phyloP scores from a whole-genome alignment of 2,797 vertebrate genomes.

The Pogonophryne albipinna region DNA sequence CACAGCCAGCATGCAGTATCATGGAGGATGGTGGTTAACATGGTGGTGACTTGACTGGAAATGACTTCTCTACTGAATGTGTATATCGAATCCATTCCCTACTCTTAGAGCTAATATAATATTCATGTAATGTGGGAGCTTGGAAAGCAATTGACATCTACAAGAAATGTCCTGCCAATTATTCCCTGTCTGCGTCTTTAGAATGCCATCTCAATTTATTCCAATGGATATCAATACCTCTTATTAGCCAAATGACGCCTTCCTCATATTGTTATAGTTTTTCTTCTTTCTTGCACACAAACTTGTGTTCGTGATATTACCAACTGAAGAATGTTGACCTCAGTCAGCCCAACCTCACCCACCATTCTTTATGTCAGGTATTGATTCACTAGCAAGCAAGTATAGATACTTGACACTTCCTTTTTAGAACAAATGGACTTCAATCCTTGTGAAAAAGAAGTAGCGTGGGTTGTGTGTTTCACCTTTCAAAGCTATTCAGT shows the following conservation, averaged over 20 bases:
- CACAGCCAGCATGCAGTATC: constrained; percentile 72
- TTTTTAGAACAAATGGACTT: constrained; percentile 59
- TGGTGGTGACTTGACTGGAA: constrained; percentile 74
- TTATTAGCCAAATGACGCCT: constrained; percentile 28
- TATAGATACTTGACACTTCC: constrained; percentile 43
- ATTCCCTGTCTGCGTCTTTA: constrained; percentile 37
- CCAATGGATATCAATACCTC: constrained; percentile 8
- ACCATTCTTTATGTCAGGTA: constrained; percentile 50
- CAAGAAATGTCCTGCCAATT: constrained; percentile 47
- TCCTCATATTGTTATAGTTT: background rate
- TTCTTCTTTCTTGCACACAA: constrained; percentile 6
- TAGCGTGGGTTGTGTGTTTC: constrained; percentile 55
- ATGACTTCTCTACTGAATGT: constrained; percentile 76
- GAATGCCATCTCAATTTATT: constrained; percentile 23
- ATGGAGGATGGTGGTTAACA: constrained; percentile 73
- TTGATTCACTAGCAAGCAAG: constrained; percentile 51
- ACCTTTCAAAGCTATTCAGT: constrained; percentile 61
- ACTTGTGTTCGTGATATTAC: constrained; percentile 11
- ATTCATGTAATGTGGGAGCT: constrained; percentile 76
- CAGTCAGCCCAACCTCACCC: constrained; percentile 27
- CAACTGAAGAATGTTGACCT: constrained; percentile 44
- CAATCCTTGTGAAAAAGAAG: constrained; percentile 37
- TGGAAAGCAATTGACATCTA: constrained; percentile 59
- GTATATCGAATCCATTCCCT: constrained; percentile 71
- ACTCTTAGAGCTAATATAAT: constrained; percentile 76